Conservation (phyloP, 2,797 vertebrate genomes). For the Epinephelus malabaricus region DNA sequence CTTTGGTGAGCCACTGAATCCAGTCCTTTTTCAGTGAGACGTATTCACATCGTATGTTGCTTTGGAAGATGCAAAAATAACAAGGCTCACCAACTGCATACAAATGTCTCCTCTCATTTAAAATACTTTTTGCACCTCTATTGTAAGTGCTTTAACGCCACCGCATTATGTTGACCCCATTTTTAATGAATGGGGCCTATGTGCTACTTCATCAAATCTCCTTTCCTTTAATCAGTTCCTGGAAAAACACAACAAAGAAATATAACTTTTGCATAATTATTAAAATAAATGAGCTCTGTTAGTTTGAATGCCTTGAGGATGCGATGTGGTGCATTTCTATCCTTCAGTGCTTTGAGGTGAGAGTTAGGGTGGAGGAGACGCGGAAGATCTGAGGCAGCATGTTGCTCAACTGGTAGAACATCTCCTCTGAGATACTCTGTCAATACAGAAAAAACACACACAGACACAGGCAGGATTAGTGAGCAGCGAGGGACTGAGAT, state of each 20-base stretch:
- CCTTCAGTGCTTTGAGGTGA: slow-evolving; percentile 94
- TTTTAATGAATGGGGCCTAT: neutral
- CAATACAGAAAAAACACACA: slow-evolving; percentile 52
- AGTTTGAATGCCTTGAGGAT: neutral
- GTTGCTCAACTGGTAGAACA: slow-evolving; percentile 99
- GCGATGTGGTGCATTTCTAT: neutral
- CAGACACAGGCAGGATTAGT: slow-evolving; percentile 27
- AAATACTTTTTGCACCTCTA: slow-evolving; percentile 28
- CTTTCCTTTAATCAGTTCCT: neutral
- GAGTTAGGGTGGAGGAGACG: slow-evolving; percentile 95
- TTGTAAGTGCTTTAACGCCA: slow-evolving; percentile 24
- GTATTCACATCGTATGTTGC: neutral
- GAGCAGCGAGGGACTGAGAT: slow-evolving; percentile 8
- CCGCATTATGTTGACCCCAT: neutral
- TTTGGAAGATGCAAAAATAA: slow-evolving; percentile 20
- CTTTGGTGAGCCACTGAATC: slow-evolving; percentile 33
- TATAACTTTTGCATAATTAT: neutral
- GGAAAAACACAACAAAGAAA: slow-evolving; percentile 3
- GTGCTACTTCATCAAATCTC: slow-evolving; percentile 3
- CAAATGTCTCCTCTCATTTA: neutral
- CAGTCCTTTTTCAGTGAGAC: slow-evolving; percentile 29
- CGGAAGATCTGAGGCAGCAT: slow-evolving; percentile 99
- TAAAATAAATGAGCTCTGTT: neutral
- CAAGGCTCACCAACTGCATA: slow-evolving; percentile 4
- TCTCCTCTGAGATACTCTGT: slow-evolving; percentile 98